phyloP scores from a whole-genome alignment of 2,113 vertebrate species.

The Mus spicilegus region DNA sequence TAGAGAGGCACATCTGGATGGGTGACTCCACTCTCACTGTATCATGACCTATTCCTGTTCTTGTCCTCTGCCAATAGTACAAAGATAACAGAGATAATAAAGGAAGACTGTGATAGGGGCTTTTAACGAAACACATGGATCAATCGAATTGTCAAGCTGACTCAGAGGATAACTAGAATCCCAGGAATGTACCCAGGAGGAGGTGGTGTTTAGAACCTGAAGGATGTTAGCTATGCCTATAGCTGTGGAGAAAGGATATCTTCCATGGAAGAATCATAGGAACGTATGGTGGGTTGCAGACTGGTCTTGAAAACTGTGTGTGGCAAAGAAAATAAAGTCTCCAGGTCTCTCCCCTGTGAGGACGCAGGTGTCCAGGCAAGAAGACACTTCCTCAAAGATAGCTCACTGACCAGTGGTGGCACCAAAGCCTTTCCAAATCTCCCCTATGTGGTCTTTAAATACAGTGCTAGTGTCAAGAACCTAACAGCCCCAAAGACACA shows the following conservation, averaged over 20 bases:
- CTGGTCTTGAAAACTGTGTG: not conserved
- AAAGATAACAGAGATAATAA: not conserved
- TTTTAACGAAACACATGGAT: not conserved
- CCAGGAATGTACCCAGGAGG: not conserved
- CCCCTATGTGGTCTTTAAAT: not conserved
- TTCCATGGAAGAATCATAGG: not conserved
- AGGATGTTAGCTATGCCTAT: not conserved
- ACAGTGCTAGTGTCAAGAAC: not conserved
- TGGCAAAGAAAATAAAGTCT: not conserved
- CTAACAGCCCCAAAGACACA: not conserved
- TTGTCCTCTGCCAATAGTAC: too few relatives aligned
- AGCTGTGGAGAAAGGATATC: not conserved
- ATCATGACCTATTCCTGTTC: not conserved
- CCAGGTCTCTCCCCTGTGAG: not conserved
- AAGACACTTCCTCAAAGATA: not conserved
- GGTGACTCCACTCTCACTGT: not conserved
- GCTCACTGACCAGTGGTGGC: not conserved
- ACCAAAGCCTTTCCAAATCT: conserved; percentile 21
- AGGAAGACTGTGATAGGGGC: not conserved
- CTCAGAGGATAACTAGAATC: not conserved
- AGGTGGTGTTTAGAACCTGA: not conserved
- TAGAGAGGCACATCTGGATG: not conserved
- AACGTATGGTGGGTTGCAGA: not conserved
- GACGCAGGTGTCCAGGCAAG: conserved; percentile 18
- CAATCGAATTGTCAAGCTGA: not conserved